Base-by-base conservation (phyloP, 2,113 vertebrate genomes). In the Polyodon spathula region DNA sequence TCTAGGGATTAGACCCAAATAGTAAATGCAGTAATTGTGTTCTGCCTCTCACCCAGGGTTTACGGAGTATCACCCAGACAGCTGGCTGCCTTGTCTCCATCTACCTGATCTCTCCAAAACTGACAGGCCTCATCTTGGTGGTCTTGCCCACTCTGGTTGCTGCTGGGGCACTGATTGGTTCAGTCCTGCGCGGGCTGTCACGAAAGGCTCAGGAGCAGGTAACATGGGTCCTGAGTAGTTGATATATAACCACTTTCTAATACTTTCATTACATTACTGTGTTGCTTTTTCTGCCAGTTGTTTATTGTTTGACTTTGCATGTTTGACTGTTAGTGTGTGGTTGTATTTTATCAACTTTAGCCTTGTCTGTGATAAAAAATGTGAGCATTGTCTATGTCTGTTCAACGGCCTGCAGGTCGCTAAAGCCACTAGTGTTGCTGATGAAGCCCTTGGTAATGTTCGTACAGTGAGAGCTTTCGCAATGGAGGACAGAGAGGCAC, bases 201-300 rank as follows among this genome's bases (percentile, higher is more conserved):
- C 89, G 93, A 54, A 76, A 72, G 64, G 90, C 93, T 8, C 95
- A 98, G 74, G 94, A 97, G 15, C 93, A 97, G 90, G 95, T 97
- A 72, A 56, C 5, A 5, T 3, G 48, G 14, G 48, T 3, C 27
- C 27, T 27, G 94, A 97, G 15, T 93, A 97, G 90, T 94, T 97
- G 71, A 56, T 5, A 5, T 3, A n/a, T 6, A 11, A 39, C 37
- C 10, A 6, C 14, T 55, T 9, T 6, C 15, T n/a, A 14, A 0
- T 50, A 50, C 15, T 50, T n/a, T n/a, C 12, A n/a, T 50, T 50
- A n/a, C 61, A 15, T 16, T 15, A 15, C 14, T 16, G 37, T 40
- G 40, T 4, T 1, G 27, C 12, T 9, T 4, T 17, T 1, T 27
- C 37, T 4, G 14, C 40, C n/a, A 42, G 9, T 44, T 40, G 51